Base-by-base conservation (phyloP, 2,888 invertebrate genomes). In the Zelleria hepariella region DNA sequence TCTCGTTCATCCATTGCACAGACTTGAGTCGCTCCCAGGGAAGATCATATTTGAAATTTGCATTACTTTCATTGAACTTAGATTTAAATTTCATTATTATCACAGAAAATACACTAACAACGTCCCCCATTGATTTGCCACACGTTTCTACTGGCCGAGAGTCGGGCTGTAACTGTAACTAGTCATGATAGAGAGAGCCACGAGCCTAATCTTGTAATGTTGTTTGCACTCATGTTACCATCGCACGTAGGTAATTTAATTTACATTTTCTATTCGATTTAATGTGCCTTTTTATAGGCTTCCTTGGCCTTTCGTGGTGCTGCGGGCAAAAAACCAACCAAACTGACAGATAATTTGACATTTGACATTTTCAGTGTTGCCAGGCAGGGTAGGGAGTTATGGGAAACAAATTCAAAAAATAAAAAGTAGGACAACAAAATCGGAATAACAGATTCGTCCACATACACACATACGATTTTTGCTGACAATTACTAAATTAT, bases 1-100 rank as follows among this genome's bases (percentile, higher is more conserved):
- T 91, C 68, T 91, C 90, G 85, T 96, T 96, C 92, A 93, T 95
- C 95, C 95, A 95, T 84, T 93, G 92, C 59, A 94, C 89, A 55
- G 77, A 61, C 67, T 82, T 86, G 20, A 88, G 72, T 69, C 76
- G 86, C 66, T 86, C 79, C 86, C 83, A 84, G 25, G 86, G 83
- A 68, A 86, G 69, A 77, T 86, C 80, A 68, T 72, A 84, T 67
- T 84, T 80, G 65, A 87, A 86, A 80, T 80, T 80, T 71, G 85
- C 72, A 70, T 84, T 85, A 74, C 81, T 87, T 69, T 86, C 78
- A 74, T 83, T 83, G 72, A 84, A 85, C 76, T 87, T 88, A 72
- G 87, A 86, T 82, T 87, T 88, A 75, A 88, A 81, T 78, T 88
- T 88, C 84, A 86, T 86, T 71, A 87, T 77, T 81, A 87, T 78